phyloP scores from a whole-genome alignment of 2,797 vertebrate genomes.

The Pseudochaenichthys georgianus region DNA sequence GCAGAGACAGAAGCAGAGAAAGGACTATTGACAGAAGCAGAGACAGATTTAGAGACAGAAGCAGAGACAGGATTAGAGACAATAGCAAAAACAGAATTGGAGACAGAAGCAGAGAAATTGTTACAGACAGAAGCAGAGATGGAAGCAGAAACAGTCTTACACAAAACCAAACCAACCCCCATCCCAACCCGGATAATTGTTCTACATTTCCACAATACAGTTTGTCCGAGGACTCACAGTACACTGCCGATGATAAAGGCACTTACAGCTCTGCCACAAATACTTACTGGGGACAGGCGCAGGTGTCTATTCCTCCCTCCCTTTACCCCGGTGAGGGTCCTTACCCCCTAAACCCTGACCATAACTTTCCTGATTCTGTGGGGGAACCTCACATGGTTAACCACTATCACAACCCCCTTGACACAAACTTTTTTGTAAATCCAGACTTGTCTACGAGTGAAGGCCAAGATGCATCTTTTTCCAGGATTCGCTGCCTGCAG shows the following conservation, averaged over 20 bases:
- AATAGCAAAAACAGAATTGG: no score
- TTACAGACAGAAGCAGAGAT: no score
- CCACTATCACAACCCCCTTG: background rate
- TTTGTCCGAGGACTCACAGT: conserved; percentile 17
- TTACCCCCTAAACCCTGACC: background rate
- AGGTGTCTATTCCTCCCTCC: background rate
- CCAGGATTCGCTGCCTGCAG: conserved; percentile 42
- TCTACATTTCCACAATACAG: conserved; percentile 11
- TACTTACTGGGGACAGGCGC: conserved; percentile 13
- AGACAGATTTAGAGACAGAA: no score
- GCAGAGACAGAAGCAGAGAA: no score
- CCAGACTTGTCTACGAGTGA: conserved; percentile 59
- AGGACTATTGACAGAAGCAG: no score
- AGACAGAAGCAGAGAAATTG: no score
- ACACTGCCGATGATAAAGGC: background rate
- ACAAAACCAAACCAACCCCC: background rate
- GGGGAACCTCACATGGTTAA: accelerated
- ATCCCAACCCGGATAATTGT: background rate
- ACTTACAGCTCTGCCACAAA: background rate
- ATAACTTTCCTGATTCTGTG: background rate
- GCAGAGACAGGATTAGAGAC: no score
- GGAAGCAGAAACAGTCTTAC: no score
- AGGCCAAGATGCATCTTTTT: conserved; percentile 38
- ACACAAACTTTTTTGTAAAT: background rate
- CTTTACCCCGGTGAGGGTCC: background rate